Conservation (phyloP, 2,888 invertebrate genomes). For the Mesoligia furuncula region DNA sequence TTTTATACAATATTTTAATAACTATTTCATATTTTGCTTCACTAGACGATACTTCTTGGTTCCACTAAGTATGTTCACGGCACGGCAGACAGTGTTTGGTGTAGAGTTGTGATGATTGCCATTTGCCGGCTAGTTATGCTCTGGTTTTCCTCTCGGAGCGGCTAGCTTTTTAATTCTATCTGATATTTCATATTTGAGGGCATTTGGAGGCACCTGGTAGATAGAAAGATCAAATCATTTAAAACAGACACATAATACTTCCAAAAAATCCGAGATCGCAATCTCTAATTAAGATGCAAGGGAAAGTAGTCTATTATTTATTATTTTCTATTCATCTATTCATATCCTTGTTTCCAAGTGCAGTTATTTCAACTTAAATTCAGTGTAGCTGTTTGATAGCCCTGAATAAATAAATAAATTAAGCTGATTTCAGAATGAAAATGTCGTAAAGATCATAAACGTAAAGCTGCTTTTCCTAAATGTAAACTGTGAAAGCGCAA, state of each 20-base stretch:
- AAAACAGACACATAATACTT: background rate
- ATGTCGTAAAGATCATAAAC: background rate
- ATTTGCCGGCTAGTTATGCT: background rate
- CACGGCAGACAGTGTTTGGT: background rate
- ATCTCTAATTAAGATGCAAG: background rate
- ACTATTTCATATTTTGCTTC: conserved; percentile 10
- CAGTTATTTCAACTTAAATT: background rate
- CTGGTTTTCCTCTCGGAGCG: conserved; percentile 76
- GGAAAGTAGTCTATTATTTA: background rate
- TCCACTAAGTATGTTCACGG: conserved; percentile 11
- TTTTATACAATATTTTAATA: conserved; percentile 24
- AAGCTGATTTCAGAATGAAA: background rate
- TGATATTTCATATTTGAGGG: conserved; percentile 82
- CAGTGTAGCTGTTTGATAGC: background rate
- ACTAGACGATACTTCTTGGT: conserved; percentile 21
- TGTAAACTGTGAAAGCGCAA: background rate
- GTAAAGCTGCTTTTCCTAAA: background rate
- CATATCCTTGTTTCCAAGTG: conserved; percentile 6
- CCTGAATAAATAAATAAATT: background rate
- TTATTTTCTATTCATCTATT: no score
- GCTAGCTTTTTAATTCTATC: conserved; percentile 84
- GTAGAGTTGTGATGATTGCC: background rate
- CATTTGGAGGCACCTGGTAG: conserved; percentile 80
- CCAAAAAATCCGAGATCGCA: background rate
- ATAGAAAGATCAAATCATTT: background rate